A percentile compares a stretch with the other conserved stretches of the same genome.
Conservation (phyloP, 2,888 invertebrate species). For the Dastarcus helophoroides region DNA sequence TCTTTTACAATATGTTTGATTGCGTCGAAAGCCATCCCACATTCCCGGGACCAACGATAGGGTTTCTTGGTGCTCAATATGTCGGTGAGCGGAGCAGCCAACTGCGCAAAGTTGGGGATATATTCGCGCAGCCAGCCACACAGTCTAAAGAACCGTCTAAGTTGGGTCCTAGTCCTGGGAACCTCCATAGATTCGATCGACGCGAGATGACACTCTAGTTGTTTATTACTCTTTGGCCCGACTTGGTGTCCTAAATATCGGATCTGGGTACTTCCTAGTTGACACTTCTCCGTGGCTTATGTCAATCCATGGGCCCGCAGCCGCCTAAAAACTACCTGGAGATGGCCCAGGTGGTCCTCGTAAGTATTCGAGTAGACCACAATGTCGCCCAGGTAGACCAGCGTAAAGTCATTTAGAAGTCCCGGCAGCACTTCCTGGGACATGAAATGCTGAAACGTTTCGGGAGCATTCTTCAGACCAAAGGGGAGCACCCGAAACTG, state of each 20-base stretch:
- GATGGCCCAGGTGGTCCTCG: conserved; percentile 15
- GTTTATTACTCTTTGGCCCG: conserved; percentile 8
- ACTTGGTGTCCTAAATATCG: background rate
- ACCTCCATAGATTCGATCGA: conserved; percentile 4
- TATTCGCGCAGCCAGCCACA: conserved; percentile 20
- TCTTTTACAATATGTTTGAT: conserved; percentile 12
- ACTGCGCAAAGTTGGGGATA: conserved; percentile 6
- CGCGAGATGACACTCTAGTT: conserved; percentile 10
- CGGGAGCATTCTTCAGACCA: conserved; percentile 17
- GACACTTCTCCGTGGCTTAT: conserved; percentile 12
- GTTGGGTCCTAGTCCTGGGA: conserved; percentile 10
- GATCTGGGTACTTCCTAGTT: conserved; percentile 8
- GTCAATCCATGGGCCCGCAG: conserved; percentile 11
- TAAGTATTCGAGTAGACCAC: conserved; percentile 13
- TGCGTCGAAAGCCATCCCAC: background rate
- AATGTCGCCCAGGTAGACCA: conserved; percentile 24
- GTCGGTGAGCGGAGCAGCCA: conserved; percentile 17
- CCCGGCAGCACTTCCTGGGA: conserved; percentile 8
- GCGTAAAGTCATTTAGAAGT: conserved; percentile 11
- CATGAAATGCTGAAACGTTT: conserved; percentile 1
- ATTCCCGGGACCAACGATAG: background rate
- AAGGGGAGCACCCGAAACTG: conserved; percentile 24
- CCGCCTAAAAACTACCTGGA: conserved; percentile 5
- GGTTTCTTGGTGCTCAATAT: conserved; percentile 7
- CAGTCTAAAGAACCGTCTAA: conserved; percentile 17